Base-by-base conservation (phyloP, 2,113 vertebrate species). In the Dasypus novemcinctus region DNA sequence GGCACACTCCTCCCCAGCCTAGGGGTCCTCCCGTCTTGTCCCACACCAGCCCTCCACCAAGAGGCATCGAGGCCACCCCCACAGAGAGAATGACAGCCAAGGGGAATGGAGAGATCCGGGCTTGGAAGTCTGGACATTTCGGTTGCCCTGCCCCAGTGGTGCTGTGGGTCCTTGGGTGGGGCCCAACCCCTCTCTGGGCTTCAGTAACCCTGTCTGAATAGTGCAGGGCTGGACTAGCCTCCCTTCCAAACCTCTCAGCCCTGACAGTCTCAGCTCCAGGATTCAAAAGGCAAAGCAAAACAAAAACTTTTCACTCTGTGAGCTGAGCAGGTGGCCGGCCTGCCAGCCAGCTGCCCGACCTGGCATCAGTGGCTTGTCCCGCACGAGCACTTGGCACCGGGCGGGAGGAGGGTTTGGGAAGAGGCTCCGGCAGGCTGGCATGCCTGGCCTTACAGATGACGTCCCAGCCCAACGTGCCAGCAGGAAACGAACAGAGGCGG, bases 381-480 rank as follows among this genome's bases (percentile, higher is more conserved):
- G 15, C 27, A 27, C 68, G 23, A 66, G 75, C 8, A n/a, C 68
- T 93, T 97, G 92, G 95, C 95, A 64, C 8, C 3, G 15, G 84
- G 76, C 31, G n/a, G 87, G 75, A 85, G 87, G 66, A 84, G 25
- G 49, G 46, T 87, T 86, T 93, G 90, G 92, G 84, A 87, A 81
- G 54, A 87, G 54, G 76, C 46, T 66, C 69, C 0, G 27, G 89
- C 74, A 91, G 86, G 78, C 80, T 54, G 88, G 71, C 71, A 1
- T 13, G 54, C 83, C 91, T 84, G 91, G 85, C 94, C 91, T 95
- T 92, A 29, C 94, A 92, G 95, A 97, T 93, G 95, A 96, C 83
- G 87, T 80, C 59, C 75, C 66, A 92, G 89, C 54, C 90, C 75
- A 21, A 6, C 1, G 1, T 83, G 90, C 81, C 91, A 81, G 21